Base-by-base conservation (phyloP, 2,797 vertebrate species). In the Bradypodion ventrale region DNA sequence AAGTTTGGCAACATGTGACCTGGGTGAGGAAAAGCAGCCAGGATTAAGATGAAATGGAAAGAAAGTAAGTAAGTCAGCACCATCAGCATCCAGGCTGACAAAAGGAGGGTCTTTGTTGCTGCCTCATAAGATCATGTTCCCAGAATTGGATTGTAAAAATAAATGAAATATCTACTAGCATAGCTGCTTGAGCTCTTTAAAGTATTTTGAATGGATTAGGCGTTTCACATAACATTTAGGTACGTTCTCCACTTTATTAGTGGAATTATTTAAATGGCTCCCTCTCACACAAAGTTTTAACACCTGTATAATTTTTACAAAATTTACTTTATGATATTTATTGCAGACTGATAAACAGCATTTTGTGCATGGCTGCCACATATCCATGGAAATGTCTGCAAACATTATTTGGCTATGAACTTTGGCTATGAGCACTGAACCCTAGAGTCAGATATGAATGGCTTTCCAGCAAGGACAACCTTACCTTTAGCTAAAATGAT, bases 141-240 rank as follows among this genome's bases (percentile, higher is more conserved):
- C 40, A 60, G 37, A 90, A 77, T 42, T n/a, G 78, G 90, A 87
- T 56, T 7, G 74, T 59, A 77, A 40, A 63, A 85, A 82, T 85
- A 83, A 4, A 87, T 81, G 25, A 88, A 65, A 49, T 78, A 37
- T 40, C 80, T n/a, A 63, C 12, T 79, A 0, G 19, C 74, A 60
- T 59, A 82, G 65, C 82, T 78, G 75, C 78, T 83, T 90, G 82
- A 84, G 60, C 27, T 66, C 35, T 44, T 82, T 46, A 85, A 29
- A 76, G 4, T 37, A 80, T 90, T 87, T 93, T 78, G 87, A 86
- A 74, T 40, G 73, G 52, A 6, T 87, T 92, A 88, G 86, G 84
- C 88, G 29, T 91, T 90, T 91, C 88, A 86, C 89, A 88, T 89
- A 68, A 87, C 16, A 76, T 85, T 60, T 77, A 81, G 42, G 92